Conservation (phyloP, 2,797 vertebrate genomes). For the Lerista edwardsae region DNA sequence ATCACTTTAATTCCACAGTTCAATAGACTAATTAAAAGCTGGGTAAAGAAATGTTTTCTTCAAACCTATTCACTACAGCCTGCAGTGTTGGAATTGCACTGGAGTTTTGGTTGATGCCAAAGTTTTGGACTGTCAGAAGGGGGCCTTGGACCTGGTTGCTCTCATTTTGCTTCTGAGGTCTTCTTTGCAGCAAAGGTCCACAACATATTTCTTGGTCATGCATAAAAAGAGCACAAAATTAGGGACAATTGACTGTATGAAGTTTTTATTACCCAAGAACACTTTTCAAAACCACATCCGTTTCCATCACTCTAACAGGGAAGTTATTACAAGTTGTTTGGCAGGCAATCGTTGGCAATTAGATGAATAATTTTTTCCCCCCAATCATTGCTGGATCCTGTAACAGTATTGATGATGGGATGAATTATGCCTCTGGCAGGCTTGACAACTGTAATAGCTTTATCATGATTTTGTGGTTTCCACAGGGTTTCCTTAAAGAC, state of each 20-base stretch:
- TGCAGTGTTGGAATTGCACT: neutral
- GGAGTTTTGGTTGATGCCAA: neutral
- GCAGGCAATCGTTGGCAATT: slow-evolving; percentile 61
- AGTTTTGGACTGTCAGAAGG: too few relatives aligned
- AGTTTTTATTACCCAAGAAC: slow-evolving; percentile 63
- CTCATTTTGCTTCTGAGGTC: fast-evolving
- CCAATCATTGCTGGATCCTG: slow-evolving; percentile 39
- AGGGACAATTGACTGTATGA: slow-evolving; percentile 33
- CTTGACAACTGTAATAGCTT: neutral
- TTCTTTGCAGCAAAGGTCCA: neutral
- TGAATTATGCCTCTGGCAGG: slow-evolving; percentile 56
- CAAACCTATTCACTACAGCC: too few relatives aligned
- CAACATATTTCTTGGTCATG: slow-evolving; percentile 10
- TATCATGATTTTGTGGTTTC: slow-evolving; percentile 13
- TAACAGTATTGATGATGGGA: slow-evolving; percentile 52
- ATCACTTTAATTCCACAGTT: too few relatives aligned
- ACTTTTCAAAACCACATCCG: slow-evolving; percentile 46
- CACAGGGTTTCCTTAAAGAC: slow-evolving; percentile 23
- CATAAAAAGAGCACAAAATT: slow-evolving; percentile 42
- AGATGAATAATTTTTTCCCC: slow-evolving; percentile 57
- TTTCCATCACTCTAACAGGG: slow-evolving; percentile 59
- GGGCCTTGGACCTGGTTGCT: fast-evolving
- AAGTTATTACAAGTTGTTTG: slow-evolving; percentile 65
- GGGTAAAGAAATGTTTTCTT: too few relatives aligned
- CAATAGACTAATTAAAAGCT: too few relatives aligned